A percentile compares a stretch with the other conserved stretches of the same genome.
Conservation (phyloP, 2,888 invertebrate genomes). For the Sinohyriopsis cumingii region DNA sequence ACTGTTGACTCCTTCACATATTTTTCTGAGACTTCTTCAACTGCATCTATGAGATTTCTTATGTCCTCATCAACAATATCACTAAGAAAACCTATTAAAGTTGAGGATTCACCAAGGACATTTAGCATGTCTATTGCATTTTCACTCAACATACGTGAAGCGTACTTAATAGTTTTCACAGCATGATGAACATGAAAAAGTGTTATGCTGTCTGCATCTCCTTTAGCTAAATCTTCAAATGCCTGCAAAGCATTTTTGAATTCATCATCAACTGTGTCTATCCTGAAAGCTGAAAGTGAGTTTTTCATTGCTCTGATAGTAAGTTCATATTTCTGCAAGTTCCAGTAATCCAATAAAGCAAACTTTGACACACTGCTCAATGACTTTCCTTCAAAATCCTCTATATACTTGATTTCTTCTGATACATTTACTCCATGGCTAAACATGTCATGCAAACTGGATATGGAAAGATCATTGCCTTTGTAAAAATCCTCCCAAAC, state of each 20-base stretch:
- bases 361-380: no score
- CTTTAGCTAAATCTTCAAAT: no score
- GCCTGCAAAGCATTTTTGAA: no score
- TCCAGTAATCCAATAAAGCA: no score
- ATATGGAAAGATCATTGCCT: constrained; percentile 9
- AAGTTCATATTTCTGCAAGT: no score
- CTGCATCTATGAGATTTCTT: constrained; percentile 48
- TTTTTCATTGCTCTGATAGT: no score
- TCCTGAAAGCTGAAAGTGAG: no score
- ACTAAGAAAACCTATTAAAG: constrained; percentile 31
- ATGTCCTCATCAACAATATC: constrained; percentile 43
- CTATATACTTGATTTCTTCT: no score
- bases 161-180: constrained; percentile 16
- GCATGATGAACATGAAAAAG: constrained; percentile 17
- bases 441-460: constrained; percentile 8
- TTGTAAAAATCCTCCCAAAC: constrained; percentile 18
- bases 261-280: no score
- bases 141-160: constrained; percentile 11
- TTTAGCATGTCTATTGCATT: constrained; percentile 23
- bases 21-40: constrained; percentile 50
- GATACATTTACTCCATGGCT: neutral
- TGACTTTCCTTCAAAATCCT: no score
- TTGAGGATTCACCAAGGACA: constrained; percentile 16
- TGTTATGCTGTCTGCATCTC: constrained; percentile 2
- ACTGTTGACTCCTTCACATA: constrained; percentile 46